These are phyloP conservation scores for Teleiodes luculella DNA, from an alignment of 2,888 invertebrate genomes.

Conservation along the genomic window DNA sequence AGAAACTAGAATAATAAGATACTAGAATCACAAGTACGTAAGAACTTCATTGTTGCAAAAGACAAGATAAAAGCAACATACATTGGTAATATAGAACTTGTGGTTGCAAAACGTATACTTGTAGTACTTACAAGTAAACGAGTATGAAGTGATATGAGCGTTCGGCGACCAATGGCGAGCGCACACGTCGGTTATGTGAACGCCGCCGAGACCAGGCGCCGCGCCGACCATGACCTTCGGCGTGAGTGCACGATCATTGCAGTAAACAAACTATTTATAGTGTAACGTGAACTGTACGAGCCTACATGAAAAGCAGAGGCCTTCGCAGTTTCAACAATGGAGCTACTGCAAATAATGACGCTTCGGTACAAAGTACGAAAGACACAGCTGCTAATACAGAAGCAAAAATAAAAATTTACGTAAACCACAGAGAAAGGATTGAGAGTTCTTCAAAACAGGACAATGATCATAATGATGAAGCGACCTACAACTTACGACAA, in stretches of 20 bases:
- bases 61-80: background rate
- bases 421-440: background rate
- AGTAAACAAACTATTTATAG: conserved; percentile 39
- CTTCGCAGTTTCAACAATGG: background rate
- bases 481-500: too few relatives aligned
- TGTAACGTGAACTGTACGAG: conserved; percentile 8
- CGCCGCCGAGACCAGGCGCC: conserved; percentile 47
- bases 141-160: conserved; percentile 1
- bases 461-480: background rate
- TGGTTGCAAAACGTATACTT: background rate
- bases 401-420: background rate
- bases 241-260: conserved; percentile 37
- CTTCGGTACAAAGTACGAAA: background rate
- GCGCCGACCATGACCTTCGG: conserved; percentile 63
- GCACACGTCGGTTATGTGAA: conserved; percentile 62
- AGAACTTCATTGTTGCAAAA: background rate
- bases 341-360: background rate
- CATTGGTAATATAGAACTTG: background rate
- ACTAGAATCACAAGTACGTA: background rate
- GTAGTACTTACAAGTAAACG: background rate
- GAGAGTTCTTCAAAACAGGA: background rate
- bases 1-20: too few relatives aligned
- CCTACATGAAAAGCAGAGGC: background rate
- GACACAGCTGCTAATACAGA: background rate
- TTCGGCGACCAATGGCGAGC: conserved; percentile 49